A percentile compares a stretch with the other conserved stretches of the same genome.
Evolutionary conservation across 2,888 invertebrate species (phyloP).

Genomic region (Tenthredo livida): DNA sequence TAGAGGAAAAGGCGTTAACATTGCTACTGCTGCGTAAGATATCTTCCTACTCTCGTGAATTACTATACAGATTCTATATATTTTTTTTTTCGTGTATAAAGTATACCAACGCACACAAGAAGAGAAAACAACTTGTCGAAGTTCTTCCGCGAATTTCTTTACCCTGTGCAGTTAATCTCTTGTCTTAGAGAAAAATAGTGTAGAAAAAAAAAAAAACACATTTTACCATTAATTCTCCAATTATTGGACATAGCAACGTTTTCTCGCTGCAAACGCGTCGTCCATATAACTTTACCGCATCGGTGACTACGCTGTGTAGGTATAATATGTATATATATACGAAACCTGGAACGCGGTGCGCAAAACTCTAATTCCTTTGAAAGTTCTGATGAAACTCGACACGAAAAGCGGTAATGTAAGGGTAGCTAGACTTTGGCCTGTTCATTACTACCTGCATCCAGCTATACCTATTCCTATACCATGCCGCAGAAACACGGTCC

Average conservation of each 20-base stretch:
- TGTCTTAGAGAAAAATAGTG: neutral
- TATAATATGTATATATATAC: neutral
- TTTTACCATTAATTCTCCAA: neutral
- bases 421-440: neutral
- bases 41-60: slow-evolving; percentile 19
- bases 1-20: neutral
- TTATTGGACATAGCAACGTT: neutral
- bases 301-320: neutral
- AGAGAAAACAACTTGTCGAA: neutral
- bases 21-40: neutral
- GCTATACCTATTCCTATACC: slow-evolving; percentile 4
- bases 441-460: neutral
- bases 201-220: neutral
- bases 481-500: slow-evolving; percentile 15
- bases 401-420: slow-evolving; percentile 58
- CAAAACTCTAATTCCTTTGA: slow-evolving; percentile 58
- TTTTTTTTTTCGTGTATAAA: neutral
- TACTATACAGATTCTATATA: slow-evolving; percentile 10
- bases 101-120: neutral
- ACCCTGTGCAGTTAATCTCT: neutral
- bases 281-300: neutral
- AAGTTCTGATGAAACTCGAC: slow-evolving; percentile 63
- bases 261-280: neutral
- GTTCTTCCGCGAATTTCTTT: neutral
- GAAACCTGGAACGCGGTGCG: neutral